A percentile compares a stretch with the other conserved stretches of the same genome.
Conservation (phyloP, 2,113 vertebrate species). For the Paracanthobrama guichenoti region DNA sequence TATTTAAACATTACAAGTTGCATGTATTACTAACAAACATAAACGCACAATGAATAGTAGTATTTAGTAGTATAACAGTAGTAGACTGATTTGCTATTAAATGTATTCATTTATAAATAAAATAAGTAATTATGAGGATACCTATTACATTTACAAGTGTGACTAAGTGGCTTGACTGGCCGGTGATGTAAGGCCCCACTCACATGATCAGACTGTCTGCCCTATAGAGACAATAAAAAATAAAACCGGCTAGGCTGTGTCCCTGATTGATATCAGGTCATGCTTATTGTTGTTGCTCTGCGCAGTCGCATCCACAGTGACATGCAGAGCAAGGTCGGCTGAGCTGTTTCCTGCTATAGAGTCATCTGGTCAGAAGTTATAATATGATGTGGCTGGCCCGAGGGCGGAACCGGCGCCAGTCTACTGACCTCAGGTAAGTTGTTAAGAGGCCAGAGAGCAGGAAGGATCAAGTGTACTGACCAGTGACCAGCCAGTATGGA, state of each 20-base stretch:
- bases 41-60: neutral
- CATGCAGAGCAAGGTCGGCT: neutral
- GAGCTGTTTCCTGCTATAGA: conserved; percentile 32
- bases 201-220: neutral
- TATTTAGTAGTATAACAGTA: no score
- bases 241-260: neutral
- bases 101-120: neutral
- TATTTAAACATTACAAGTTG: no score
- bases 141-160: neutral
- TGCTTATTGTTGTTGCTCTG: conserved; percentile 66
- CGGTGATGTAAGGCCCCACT: neutral
- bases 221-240: neutral
- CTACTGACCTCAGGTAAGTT: conserved; percentile 36
- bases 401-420: conserved; percentile 29
- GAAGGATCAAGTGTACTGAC: conserved; percentile 40
- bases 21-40: no score
- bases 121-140: neutral
- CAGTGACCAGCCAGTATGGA: conserved; percentile 11
- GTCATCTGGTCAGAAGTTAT: conserved; percentile 31
- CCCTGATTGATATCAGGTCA: conserved; percentile 21
- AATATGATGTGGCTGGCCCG: conserved; percentile 31
- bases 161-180: neutral
- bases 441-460: conserved; percentile 29
- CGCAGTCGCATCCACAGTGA: conserved; percentile 16
- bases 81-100: neutral